These are phyloP conservation scores for Mastomys coucha DNA, from an alignment of 2,113 vertebrate genomes.

Conservation along the genomic window DNA sequence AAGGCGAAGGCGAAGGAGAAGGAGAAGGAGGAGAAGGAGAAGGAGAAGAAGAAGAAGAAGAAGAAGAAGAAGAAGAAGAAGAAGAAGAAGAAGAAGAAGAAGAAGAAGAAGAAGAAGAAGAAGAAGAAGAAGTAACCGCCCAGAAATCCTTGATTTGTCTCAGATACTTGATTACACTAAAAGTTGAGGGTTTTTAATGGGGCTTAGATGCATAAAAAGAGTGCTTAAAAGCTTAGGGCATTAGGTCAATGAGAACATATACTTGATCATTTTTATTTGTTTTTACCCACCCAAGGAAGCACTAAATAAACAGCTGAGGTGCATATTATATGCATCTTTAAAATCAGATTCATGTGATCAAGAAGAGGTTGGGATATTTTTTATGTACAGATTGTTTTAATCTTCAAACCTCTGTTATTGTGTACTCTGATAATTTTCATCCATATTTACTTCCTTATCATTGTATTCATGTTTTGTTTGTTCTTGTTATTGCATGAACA, in stretches of 20 bases:
- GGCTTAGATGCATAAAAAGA: neutral
- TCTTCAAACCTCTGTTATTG: neutral
- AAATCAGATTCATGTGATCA: neutral
- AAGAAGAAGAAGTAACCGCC: neutral
- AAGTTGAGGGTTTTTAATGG: neutral
- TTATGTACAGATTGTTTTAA: neutral
- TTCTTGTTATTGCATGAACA: neutral
- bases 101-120: too few relatives aligned
- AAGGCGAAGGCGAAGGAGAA: too few relatives aligned
- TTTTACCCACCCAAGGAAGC: neutral
- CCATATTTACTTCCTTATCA: neutral
- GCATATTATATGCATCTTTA: neutral
- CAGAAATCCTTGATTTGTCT: neutral
- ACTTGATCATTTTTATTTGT: neutral
- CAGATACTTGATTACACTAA: neutral
- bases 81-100: too few relatives aligned
- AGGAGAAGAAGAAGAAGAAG: too few relatives aligned
- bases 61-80: too few relatives aligned
- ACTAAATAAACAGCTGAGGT: neutral
- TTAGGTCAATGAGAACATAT: neutral
- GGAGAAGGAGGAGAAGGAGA: too few relatives aligned
- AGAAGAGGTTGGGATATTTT: neutral
- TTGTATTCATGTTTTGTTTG: neutral
- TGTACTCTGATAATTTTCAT: neutral
- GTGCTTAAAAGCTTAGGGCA: neutral